Evolutionary conservation across 2,797 vertebrate genomes (phyloP), one percentile per base, ranked within the genome.

Genomic region (Gouania willdenowi): DNA sequence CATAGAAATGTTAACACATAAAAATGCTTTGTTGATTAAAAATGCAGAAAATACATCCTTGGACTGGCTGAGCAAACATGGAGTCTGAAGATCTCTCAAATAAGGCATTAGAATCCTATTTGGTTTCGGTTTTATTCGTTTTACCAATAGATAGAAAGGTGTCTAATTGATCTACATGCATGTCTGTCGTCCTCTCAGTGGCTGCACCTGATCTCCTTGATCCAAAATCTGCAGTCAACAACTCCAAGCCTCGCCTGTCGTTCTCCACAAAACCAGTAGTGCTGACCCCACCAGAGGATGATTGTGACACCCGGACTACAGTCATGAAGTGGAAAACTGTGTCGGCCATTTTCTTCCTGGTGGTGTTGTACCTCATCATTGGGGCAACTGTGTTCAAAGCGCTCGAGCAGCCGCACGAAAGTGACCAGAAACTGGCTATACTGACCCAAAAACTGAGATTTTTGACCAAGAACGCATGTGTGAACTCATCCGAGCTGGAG

Each of bases 271-370:
- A 92, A 47, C 92, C 95, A 5, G 85, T 91, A 2, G 88, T 94
- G 61, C 88, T 94, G 40, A 83, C 89, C 68, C 76, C 89, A 34
- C 77, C 77, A 0, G 92, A 93, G 14, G 94, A 95, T 38, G 92
- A 94, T 55, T 92, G 87, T 5, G 90, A 92, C 71, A 85, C 86
- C 0, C 76, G 91, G 30, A 88, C 89, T 37, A 95, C 91, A 41
- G 95, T 98, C 75, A 98, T 98, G 96, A 93, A 95, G 91, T 98
- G 96, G 96, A 99, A 99, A 86, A 99, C 95, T 0, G 95, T 98
- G 40, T 94, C 93, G 10, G 95, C 93, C 57, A 94, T 98, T 77
- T 98, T 99, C 82, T 89, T 97, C 74, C 77, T 99, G 85, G 96
- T 99, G 52, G 95, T 99, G 25, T 79, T 97, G 8, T 98, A 98